Base-by-base conservation (phyloP, 2,113 vertebrate genomes). In the Petrocephalus zakoni region DNA sequence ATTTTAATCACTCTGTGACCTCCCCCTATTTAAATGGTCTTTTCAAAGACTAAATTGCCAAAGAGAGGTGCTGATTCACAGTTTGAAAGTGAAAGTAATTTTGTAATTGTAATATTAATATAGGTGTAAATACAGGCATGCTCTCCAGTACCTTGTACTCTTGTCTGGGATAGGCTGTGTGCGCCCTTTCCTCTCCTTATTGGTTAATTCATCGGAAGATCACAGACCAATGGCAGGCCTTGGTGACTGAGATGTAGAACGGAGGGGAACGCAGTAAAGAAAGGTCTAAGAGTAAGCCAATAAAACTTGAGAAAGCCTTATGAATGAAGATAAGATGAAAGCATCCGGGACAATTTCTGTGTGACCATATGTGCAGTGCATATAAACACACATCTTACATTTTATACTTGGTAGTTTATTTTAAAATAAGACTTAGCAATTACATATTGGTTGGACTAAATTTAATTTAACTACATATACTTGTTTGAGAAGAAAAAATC, bases 261-360 rank as follows among this genome's bases (percentile, higher is more conserved):
- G 5, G 34, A 78, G 17, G 10, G 72, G 34, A 78, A 78, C 29
- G 37, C 72, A 37, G 64, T 29, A 78, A 19, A n/a, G 17, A 34
- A 19, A 78, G 72, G 34, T 78, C 72, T 78, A 78, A 42, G 61
- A 68, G n/a, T 68, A 68, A 29, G n/a, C 25, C 61, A 68, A n/a
- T 68, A 68, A 78, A n/a, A 42, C 29, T 7, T 1, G 72, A 78
- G 72, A 42, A 42, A 42, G 34, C 72, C 34, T 78, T 78, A 42
- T 78, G 72, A 78, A 75, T 37, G 34, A 78, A 78, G 72, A 78
- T 78, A 78, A 78, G 72, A 78, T 78, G 72, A 78, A 78, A 42
- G 72, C 29, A 78, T 42, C 49, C 51, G 81, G 42, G 72, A 78
- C 34, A 78, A 13, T 37, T 37, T 75, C 68, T 84, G 81, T 84